These are phyloP conservation scores for Lasiurus borealis DNA, from an alignment of 2,113 vertebrate species.

Conservation along the genomic window DNA sequence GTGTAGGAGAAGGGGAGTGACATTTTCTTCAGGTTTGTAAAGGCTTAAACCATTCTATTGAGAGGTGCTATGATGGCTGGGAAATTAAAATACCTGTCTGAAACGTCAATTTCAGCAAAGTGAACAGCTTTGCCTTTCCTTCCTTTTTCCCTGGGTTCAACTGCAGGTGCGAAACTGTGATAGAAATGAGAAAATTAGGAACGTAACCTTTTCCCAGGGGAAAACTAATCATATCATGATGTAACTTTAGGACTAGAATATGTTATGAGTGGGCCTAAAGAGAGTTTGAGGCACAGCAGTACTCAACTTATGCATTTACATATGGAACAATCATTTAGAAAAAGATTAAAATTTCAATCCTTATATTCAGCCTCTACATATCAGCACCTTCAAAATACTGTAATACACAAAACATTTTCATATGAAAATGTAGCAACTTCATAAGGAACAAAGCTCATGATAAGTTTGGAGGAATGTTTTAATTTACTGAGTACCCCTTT, in stretches of 20 bases:
- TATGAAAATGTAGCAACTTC: background rate
- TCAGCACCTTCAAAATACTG: background rate
- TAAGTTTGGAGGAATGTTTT: background rate
- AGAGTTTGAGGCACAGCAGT: background rate
- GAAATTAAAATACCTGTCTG: constrained; percentile 83
- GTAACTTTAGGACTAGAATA: background rate
- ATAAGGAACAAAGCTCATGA: constrained; percentile 1
- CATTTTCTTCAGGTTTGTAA: background rate
- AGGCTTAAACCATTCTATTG: background rate
- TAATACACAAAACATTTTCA: background rate
- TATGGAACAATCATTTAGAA: background rate
- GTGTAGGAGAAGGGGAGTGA: background rate
- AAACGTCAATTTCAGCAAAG: constrained; percentile 81
- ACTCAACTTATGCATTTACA: background rate
- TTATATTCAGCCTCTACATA: background rate
- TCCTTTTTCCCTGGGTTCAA: constrained; percentile 83
- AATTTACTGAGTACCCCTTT: background rate
- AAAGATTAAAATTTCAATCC: background rate
- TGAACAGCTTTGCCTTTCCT: constrained; percentile 82
- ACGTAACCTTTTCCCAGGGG: background rate
- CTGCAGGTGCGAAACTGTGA: constrained; percentile 81
- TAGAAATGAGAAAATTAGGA: constrained; percentile 44
- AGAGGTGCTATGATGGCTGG: rapidly evolving
- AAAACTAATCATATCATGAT: background rate
- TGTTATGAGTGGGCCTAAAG: background rate